Evolutionary conservation across 2,888 invertebrate species (phyloP).

Genomic region (Eremobia ochroleuca): DNA sequence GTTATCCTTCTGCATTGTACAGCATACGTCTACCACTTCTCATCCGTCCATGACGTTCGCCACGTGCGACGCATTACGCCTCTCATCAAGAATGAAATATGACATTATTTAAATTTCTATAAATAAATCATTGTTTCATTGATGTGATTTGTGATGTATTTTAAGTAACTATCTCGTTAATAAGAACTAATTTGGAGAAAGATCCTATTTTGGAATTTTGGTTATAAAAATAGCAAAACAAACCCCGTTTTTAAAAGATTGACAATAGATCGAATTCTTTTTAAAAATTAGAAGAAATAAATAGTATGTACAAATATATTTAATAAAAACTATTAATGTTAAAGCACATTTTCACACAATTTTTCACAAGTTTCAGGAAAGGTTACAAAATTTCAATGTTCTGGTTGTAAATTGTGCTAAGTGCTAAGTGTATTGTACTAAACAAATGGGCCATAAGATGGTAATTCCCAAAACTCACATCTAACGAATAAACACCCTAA

Average conservation of each 20-base stretch:
- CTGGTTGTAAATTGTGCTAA: not conserved
- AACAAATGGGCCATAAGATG: not conserved
- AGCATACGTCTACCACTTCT: not conserved
- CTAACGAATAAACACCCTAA: conserved; percentile 27
- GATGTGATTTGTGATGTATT: conserved; percentile 3
- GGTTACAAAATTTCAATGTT: not conserved
- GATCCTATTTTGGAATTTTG: not conserved
- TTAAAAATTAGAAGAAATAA: too few relatives aligned
- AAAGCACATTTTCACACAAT: not conserved
- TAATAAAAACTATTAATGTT: too few relatives aligned
- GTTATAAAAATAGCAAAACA: too few relatives aligned
- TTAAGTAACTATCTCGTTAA: not conserved
- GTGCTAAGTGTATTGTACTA: not conserved
- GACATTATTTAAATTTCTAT: conserved; percentile 29
- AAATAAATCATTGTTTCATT: conserved; percentile 37
- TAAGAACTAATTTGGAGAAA: not conserved
- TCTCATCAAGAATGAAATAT: conserved; percentile 54
- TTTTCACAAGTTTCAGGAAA: not conserved
- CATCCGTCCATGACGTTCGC: conserved; percentile 21
- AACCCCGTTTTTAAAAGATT: not conserved
- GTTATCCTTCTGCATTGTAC: not conserved
- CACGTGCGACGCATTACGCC: conserved; percentile 50
- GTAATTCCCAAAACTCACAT: not conserved
- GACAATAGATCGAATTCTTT: too few relatives aligned
- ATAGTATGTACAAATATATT: too few relatives aligned